Evolutionary conservation across 2,888 invertebrate species (phyloP).

Genomic region (Byasa hedistus): DNA sequence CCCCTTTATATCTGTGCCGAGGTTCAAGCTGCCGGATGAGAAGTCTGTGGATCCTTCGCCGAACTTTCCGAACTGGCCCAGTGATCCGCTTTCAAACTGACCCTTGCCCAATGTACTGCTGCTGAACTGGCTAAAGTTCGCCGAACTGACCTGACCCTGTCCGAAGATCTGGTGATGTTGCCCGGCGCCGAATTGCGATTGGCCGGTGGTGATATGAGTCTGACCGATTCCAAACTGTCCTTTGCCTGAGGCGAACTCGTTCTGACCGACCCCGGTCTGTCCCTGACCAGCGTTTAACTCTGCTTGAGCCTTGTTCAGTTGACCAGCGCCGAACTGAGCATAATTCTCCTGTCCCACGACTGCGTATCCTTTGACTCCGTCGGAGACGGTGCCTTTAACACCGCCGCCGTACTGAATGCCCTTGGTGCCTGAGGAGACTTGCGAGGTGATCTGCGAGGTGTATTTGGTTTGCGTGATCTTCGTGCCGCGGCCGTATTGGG

Average conservation of each 20-base stretch:
- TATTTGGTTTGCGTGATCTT: conserved; percentile 45
- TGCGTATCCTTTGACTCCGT: conserved; percentile 32
- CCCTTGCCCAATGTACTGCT: conserved; percentile 30
- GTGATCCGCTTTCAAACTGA: conserved; percentile 32
- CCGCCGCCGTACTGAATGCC: conserved; percentile 33
- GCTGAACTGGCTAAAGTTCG: conserved; percentile 30
- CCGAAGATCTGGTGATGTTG: conserved; percentile 28
- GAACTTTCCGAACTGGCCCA: conserved; percentile 40
- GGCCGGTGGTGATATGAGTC: conserved; percentile 13
- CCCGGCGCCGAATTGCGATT: conserved; percentile 37
- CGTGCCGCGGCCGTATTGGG: conserved; percentile 50
- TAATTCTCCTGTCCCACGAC: conserved; percentile 27
- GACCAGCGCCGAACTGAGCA: conserved; percentile 18
- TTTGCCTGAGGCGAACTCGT: conserved; percentile 6
- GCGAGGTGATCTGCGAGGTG: conserved; percentile 44
- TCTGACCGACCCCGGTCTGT: conserved; percentile 29
- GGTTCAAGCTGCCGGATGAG: conserved; percentile 39
- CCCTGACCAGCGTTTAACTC: conserved; percentile 3
- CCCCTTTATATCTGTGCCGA: conserved; percentile 50
- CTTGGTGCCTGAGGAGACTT: conserved; percentile 40
- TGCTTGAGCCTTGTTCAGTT: conserved; percentile 29
- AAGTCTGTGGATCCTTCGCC: conserved; percentile 35
- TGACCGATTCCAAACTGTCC: conserved; percentile 18
- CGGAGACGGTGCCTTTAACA: conserved; percentile 34
- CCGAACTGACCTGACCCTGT: conserved; percentile 10